A percentile compares a stretch with the other conserved stretches of the same genome.
Evolutionary conservation across 2,113 vertebrate species (phyloP).

Genomic region (Eudyptes chrysolophus): DNA sequence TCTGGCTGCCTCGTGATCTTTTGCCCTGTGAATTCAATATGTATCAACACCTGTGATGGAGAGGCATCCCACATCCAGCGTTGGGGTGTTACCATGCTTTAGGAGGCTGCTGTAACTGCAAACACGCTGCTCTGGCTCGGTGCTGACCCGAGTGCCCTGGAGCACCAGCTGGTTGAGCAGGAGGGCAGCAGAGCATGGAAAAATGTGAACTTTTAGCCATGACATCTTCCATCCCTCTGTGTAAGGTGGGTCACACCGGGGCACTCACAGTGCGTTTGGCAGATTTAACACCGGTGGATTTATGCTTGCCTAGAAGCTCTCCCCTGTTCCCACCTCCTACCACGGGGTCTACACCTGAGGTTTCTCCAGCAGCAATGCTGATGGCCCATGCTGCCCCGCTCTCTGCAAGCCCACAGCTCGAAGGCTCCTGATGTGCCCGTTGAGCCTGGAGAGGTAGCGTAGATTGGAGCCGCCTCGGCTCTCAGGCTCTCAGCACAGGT

Average conservation of each 20-base stretch:
- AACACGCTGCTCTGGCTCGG: accelerated
- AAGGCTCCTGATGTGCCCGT: not conserved
- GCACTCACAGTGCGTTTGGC: not conserved
- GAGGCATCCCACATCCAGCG: not conserved
- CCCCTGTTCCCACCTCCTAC: not conserved
- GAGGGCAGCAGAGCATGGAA: not conserved
- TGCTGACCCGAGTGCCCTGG: not conserved
- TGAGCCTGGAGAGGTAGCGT: accelerated
- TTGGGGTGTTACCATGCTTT: not conserved
- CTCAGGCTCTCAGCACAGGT: too few species aligned
- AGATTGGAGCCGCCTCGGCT: not conserved
- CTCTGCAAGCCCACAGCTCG: accelerated
- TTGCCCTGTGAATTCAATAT: not conserved
- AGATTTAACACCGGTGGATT: not conserved
- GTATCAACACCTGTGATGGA: not conserved
- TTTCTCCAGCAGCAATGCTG: not conserved
- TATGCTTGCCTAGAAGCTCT: not conserved
- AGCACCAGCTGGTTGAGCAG: not conserved
- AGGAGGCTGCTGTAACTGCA: not conserved
- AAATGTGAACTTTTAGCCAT: not conserved
- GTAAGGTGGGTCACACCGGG: not conserved
- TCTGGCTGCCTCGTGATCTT: not conserved
- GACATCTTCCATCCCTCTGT: accelerated
- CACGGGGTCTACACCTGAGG: not conserved
- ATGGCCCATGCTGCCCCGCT: not conserved